A percentile compares a stretch with the other conserved stretches of the same genome.
These are phyloP conservation scores for Corapipo altera DNA, from an alignment of 2,113 vertebrate species.

Conservation along the genomic window DNA sequence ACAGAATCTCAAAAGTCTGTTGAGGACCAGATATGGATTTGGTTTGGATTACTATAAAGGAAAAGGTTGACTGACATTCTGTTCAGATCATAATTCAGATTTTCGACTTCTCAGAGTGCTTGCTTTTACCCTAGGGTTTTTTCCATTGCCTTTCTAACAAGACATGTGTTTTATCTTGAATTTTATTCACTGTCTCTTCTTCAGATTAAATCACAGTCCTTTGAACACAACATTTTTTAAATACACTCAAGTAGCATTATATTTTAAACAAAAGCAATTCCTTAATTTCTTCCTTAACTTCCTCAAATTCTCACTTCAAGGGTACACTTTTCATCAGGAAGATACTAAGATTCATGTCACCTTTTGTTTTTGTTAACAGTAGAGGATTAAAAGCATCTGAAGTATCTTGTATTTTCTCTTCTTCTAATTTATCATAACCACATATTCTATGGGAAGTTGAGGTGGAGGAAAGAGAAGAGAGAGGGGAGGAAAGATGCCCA, in stretches of 20 bases:
- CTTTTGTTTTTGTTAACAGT: slow-evolving; percentile 67
- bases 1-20: background rate
- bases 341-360: slow-evolving; percentile 50
- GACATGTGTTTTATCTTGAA: background rate
- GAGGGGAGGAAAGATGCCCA: slow-evolving; percentile 63
- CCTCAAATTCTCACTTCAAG: slow-evolving; percentile 4
- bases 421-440: slow-evolving; percentile 74
- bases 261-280: slow-evolving; percentile 18
- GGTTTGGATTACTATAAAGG: background rate
- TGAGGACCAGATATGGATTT: background rate
- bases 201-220: background rate
- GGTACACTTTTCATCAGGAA: slow-evolving; percentile 62
- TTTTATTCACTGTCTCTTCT: background rate
- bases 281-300: slow-evolving; percentile 61
- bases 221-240: background rate
- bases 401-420: slow-evolving; percentile 59
- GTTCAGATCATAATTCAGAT: background rate
- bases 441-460: slow-evolving; percentile 72
- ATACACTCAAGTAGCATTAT: background rate
- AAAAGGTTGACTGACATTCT: background rate
- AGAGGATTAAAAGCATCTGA: slow-evolving; percentile 72
- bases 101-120: background rate
- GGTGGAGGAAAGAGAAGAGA: background rate
- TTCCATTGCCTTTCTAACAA: background rate
- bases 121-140: background rate